Conservation (phyloP, 1,140 invertebrate species). For the Chrysoperla carnea region DNA sequence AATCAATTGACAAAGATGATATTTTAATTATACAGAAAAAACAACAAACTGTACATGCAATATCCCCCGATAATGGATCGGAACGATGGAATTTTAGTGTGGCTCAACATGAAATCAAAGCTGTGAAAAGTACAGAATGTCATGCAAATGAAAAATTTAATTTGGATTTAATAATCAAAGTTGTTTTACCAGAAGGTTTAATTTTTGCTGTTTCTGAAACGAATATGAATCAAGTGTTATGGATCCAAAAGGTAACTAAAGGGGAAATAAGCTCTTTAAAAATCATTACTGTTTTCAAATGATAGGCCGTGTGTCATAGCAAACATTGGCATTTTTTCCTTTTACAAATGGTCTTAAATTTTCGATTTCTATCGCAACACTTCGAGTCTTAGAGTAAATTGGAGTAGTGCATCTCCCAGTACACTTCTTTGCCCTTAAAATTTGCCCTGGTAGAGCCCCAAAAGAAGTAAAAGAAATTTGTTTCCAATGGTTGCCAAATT, state of each 20-base stretch:
- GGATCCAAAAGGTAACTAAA: slow-evolving; percentile 49
- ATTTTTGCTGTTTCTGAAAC: slow-evolving; percentile 40
- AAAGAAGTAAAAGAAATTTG: too few relatives aligned
- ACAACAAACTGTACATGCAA: slow-evolving; percentile 71
- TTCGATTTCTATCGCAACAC: too few relatives aligned
- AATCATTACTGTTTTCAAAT: too few relatives aligned
- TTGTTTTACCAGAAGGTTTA: slow-evolving; percentile 56
- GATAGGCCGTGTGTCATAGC: too few relatives aligned
- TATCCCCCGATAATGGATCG: slow-evolving; percentile 60
- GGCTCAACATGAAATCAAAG: slow-evolving; percentile 62
- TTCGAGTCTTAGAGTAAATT: too few relatives aligned
- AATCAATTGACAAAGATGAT: slow-evolving; percentile 30
- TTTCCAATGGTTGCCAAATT: too few relatives aligned
- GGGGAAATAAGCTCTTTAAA: too few relatives aligned
- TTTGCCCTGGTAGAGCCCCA: too few relatives aligned
- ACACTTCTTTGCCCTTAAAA: too few relatives aligned
- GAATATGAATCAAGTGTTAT: slow-evolving; percentile 33
- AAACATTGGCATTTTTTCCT: too few relatives aligned
- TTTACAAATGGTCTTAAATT: too few relatives aligned
- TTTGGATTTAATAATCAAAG: slow-evolving; percentile 36
- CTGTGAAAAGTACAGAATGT: slow-evolving; percentile 23
- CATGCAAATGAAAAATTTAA: slow-evolving; percentile 17
- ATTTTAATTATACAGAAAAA: slow-evolving; percentile 61
- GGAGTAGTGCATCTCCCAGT: too few relatives aligned
- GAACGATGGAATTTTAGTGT: slow-evolving; percentile 96